Base-by-base conservation (phyloP, 1,140 invertebrate genomes). In the Megalopta genalis region DNA sequence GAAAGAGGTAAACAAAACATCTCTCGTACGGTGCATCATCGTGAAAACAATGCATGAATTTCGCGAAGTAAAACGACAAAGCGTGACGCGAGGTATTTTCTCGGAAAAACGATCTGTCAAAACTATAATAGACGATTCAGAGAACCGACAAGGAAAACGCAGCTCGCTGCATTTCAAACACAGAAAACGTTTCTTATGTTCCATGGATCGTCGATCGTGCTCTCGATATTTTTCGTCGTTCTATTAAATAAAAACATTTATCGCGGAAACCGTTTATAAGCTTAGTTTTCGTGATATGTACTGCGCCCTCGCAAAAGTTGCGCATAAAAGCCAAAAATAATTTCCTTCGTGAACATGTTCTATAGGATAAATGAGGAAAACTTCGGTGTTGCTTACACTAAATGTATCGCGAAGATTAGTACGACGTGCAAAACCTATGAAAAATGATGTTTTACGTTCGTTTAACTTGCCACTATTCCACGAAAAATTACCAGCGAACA, bases 371-470 rank as follows among this genome's bases (percentile, higher is more conserved):
- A 57, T 8, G 7, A 27, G 57, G 25, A 54, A 70, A 62, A 75
- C n/a, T 25, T 27, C 23, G 62, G n/a, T 23, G 16, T 62, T 77
- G 59, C 59, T 37, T 76, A 37, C 39, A 25, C 2, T 70, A 39
- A 62, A 62, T 46, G 32, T 76, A 77, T 6, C 8, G 60, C 2
- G 18, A 27, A 23, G 42, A 27, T 57, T 23, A 25, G 64, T n/a
- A 64, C 6, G 16, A 32, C 39, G 60, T 10, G 14, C 21, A 14
- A 57, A n/a, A 8, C 2, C 18, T n/a, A n/a, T n/a, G 54, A 57
- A 57, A 57, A n/a, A 57, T 57, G 54, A n/a, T 21, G 7, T 57
- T n/a, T n/a, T 6, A 9, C 42, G 42, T 57, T 57, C 4, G n/a
- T n/a, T 57, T 57, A n/a, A 8, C 21, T 57, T 57, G 54, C 8